Evolutionary conservation across 2,888 invertebrate genomes (phyloP), one percentile per base, ranked within the genome.

Genomic region (Sinopyrophorus schimmeli): DNA sequence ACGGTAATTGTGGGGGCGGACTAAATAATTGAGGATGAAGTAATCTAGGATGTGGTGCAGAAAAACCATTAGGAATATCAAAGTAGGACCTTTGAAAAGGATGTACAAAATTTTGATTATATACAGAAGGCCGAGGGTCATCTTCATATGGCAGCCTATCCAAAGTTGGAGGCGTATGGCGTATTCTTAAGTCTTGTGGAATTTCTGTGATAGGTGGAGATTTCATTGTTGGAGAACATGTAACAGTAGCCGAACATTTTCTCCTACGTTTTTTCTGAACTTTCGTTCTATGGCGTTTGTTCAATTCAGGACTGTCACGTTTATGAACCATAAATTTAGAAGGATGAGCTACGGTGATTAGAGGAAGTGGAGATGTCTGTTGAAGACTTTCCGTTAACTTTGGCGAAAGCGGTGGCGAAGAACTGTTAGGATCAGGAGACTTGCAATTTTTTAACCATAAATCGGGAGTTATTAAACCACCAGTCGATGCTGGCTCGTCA

Each of bases 391-490:
- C 51, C 47, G 44, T 10, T 20, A 56, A 20, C 42, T 65, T 61
- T 10, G 69, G 74, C 10, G 77, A 76, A 3, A 74, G 68, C n/a
- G 72, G 75, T 0, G 81, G 80, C 1, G 82, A 79, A 7, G 74
- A 74, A 0, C 81, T 81, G 11, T 76, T 68, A 18, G 53, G 34
- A 37, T 66, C 63, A 5, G 72, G 68, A 4, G 71, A 67, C 57
- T 80, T 81, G 67, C 91, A 91, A 70, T 91, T 90, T 58, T 85
- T 83, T 57, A 93, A 76, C 94, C 94, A 94, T 2, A 94, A 76
- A 53, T 94, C 94, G 0, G 94, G 94, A 0, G 94, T 94, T 59
- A 94, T 94, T 30, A 92, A 76, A 59, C 60, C 40, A 3, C 58
- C 65, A 3, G 62, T 63, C 2, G 66, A 49, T 3, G 61, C 46